Conservation (phyloP, 2,888 invertebrate species). For the Stenurella melanura region DNA sequence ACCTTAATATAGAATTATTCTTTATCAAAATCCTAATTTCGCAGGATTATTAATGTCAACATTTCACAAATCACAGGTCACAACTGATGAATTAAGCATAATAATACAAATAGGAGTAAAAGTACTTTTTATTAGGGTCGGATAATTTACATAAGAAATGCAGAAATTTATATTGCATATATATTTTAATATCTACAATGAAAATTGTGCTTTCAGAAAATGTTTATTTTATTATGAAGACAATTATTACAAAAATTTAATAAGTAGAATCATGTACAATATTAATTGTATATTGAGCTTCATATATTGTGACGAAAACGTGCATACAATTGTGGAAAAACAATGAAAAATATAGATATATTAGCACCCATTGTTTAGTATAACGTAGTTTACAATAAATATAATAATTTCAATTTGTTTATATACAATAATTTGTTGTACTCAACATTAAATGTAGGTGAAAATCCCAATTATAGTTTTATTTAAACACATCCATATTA, state of each 20-base stretch:
- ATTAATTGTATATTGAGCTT: constrained; percentile 57
- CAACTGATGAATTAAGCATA: background rate
- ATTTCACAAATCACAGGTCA: too few relatives aligned
- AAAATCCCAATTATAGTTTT: background rate
- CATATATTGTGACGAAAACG: constrained; percentile 51
- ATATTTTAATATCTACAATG: constrained; percentile 51
- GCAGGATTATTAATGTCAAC: too few relatives aligned
- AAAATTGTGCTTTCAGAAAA: constrained; percentile 52
- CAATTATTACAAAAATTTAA: constrained; percentile 47
- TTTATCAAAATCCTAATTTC: too few relatives aligned
- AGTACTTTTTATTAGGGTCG: constrained; percentile 35
- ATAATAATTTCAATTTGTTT: constrained; percentile 27
- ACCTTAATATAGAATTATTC: too few relatives aligned
- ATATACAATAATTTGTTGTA: background rate
- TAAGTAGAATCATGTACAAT: constrained; percentile 45
- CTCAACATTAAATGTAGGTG: background rate
- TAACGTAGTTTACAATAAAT: background rate
- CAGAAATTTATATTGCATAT: constrained; percentile 50
- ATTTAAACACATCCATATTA: too few relatives aligned
- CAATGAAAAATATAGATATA: constrained; percentile 39
- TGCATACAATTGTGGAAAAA: constrained; percentile 45
- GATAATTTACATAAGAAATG: constrained; percentile 42
- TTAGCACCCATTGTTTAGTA: constrained; percentile 32
- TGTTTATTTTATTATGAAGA: constrained; percentile 35
- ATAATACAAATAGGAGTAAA: constrained; percentile 31